These are phyloP conservation scores for Dromococcyx pavoninus DNA, from an alignment of 2,797 vertebrate species.

Conservation along the genomic window DNA sequence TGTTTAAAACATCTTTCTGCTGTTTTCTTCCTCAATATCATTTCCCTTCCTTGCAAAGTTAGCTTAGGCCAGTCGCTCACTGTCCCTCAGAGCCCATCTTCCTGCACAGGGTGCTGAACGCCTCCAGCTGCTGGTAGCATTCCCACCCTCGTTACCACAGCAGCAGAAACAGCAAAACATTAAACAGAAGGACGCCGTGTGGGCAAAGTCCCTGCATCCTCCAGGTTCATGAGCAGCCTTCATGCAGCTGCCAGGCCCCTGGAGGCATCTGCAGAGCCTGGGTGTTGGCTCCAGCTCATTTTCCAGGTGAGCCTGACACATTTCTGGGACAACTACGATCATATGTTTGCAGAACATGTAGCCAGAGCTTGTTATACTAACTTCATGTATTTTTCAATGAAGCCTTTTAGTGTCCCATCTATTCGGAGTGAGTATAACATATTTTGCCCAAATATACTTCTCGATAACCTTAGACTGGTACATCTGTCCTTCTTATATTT, in stretches of 20 bases:
- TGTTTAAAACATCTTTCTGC: neutral
- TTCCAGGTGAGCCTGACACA: neutral
- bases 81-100: neutral
- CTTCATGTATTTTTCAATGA: neutral
- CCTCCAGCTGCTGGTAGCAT: neutral
- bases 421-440: neutral
- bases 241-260: neutral
- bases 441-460: neutral
- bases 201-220: neutral
- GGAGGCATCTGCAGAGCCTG: neutral
- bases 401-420: neutral
- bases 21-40: neutral
- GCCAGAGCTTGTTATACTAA: neutral
- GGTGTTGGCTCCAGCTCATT: neutral
- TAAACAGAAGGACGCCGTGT: neutral
- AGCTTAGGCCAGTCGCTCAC: neutral
- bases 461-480: neutral
- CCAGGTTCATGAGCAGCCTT: accelerated
- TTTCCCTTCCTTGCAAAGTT: neutral
- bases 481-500: neutral
- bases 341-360: neutral
- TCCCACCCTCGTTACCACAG: slow-evolving; percentile 25
- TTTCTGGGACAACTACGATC: neutral
- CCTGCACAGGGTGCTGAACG: neutral
- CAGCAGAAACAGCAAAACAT: slow-evolving; percentile 45